These are phyloP conservation scores for Keiferia lycopersicella DNA, from an alignment of 2,888 invertebrate genomes.

Conservation along the genomic window DNA sequence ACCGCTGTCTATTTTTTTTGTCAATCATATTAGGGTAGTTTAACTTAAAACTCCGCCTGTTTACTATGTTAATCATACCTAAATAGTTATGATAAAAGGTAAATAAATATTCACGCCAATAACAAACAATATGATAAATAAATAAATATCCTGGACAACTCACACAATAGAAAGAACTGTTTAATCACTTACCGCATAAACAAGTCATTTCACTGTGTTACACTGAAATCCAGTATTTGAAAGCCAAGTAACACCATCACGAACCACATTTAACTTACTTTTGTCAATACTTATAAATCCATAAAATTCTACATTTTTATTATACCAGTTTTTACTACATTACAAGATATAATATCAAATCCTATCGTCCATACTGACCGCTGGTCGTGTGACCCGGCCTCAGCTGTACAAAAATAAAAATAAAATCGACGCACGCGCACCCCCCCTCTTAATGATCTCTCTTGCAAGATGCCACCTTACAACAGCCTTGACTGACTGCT, in stretches of 20 bases:
- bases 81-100: no score
- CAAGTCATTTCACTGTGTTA: slow-evolving; percentile 23
- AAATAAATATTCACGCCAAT: no score
- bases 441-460: slow-evolving; percentile 48
- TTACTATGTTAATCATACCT: no score
- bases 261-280: not conserved
- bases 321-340: no score
- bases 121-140: no score
- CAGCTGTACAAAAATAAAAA: slow-evolving; percentile 27
- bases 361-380: slow-evolving; percentile 13
- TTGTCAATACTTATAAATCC: no score
- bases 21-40: no score
- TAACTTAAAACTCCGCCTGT: no score
- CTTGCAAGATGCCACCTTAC: slow-evolving; percentile 54
- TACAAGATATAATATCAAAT: not conserved
- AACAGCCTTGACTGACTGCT: slow-evolving; percentile 43
- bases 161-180: no score
- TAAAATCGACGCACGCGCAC: slow-evolving; percentile 28
- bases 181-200: slow-evolving; percentile 21
- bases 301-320: not conserved
- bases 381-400: slow-evolving; percentile 22
- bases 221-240: not conserved
- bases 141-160: no score
- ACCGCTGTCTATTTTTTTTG: no score
- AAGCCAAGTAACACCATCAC: not conserved